A percentile compares a stretch with the other conserved stretches of the same genome.
phyloP scores from a whole-genome alignment of 1,140 invertebrate genomes.

The Diuraphis noxia region DNA sequence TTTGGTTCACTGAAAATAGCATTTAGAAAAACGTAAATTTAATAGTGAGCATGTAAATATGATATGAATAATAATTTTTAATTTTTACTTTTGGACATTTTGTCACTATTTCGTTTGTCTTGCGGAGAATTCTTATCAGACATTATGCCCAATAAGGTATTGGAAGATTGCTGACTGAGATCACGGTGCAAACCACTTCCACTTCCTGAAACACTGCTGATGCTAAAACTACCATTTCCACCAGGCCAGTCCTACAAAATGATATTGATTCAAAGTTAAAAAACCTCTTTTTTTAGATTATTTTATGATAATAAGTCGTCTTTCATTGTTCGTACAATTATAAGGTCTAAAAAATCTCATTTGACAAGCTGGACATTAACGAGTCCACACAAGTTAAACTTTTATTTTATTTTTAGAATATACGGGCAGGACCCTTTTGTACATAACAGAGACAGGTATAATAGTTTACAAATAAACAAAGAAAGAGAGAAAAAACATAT shows the following conservation, averaged over 20 bases:
- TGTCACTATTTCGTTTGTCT: constrained; percentile 20
- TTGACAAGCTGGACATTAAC: neutral
- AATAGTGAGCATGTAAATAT: neutral
- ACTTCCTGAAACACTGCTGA: neutral
- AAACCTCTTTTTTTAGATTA: neutral
- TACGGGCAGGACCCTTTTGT: too few relatives aligned
- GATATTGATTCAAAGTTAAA: neutral
- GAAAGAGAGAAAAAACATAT: too few relatives aligned
- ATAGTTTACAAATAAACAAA: too few relatives aligned
- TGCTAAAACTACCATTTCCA: constrained; percentile 44
- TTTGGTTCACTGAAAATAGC: constrained; percentile 39
- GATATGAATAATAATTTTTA: too few relatives aligned
- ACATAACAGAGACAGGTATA: too few relatives aligned
- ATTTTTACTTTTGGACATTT: constrained; percentile 30
- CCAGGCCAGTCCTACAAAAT: constrained; percentile 21
- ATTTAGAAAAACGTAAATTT: neutral
- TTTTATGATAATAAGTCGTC: neutral
- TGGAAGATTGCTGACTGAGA: constrained; percentile 36
- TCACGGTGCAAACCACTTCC: constrained; percentile 32
- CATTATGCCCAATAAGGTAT: constrained; percentile 27
- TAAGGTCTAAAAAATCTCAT: neutral
- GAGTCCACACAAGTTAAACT: neutral
- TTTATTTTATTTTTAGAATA: too few relatives aligned
- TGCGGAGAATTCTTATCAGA: constrained; percentile 19
- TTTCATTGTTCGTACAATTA: neutral